phyloP scores from a whole-genome alignment of 2,888 invertebrate genomes.

The Hypena proboscidalis region DNA sequence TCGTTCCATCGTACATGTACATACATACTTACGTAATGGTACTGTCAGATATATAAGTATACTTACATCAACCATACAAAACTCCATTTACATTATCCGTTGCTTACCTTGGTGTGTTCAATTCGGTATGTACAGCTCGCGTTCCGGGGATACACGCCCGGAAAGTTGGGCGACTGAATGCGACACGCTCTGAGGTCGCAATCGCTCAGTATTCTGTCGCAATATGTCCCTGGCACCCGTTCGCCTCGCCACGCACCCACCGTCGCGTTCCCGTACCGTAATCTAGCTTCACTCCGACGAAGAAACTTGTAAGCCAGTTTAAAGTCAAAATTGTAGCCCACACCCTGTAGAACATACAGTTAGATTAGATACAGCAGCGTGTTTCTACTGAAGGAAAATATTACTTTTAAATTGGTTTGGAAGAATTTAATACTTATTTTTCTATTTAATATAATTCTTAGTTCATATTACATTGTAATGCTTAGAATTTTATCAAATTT shows the following conservation, averaged over 20 bases:
- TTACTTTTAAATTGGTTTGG: too few species aligned
- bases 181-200: constrained; percentile 90
- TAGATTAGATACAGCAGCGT: background rate
- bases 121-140: constrained; percentile 92
- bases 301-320: constrained; percentile 94
- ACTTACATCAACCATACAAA: too few species aligned
- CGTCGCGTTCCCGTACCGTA: constrained; percentile 91
- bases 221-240: constrained; percentile 90
- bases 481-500: too few species aligned
- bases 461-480: too few species aligned
- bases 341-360: constrained; percentile 79
- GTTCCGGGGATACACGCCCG: constrained; percentile 95
- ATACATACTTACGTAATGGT: too few species aligned
- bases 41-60: too few species aligned
- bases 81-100: constrained; percentile 11
- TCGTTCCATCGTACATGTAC: too few species aligned
- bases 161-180: constrained; percentile 95
- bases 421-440: too few species aligned
- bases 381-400: too few species aligned
- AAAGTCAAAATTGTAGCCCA: constrained; percentile 93
- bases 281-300: constrained; percentile 89
- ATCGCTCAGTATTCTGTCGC: constrained; percentile 92
- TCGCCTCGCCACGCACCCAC: constrained; percentile 91
- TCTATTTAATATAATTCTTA: too few species aligned
- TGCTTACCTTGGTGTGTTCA: constrained; percentile 84